Evolutionary conservation across 2,888 invertebrate genomes (phyloP), one percentile per base, ranked within the genome.

Genomic region (Brenthis daphne): DNA sequence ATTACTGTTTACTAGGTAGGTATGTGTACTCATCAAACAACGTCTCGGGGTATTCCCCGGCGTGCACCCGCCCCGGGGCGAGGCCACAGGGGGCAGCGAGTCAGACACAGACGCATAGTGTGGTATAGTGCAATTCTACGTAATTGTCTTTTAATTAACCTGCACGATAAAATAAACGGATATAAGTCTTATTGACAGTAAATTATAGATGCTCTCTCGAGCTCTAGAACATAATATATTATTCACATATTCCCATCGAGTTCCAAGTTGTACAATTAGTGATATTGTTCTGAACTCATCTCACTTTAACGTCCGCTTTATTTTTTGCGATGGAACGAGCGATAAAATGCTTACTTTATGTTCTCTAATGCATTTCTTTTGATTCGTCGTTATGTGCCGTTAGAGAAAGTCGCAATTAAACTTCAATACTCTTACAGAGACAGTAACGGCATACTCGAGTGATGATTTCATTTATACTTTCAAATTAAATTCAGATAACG

Each of bases 321-420:
- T 53, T 60, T 67, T 50, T 33, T 50, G 29, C 16, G 48, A 48
- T 50, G 67, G 60, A 20, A 60, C 20, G 48, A 67, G 37, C 60
- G 60, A 67, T 67, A 50, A 48, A 67, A 61, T 48, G 60, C 60
- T 61, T 61, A 24, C 61, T 48, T 60, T 20, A 53, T 54, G 67
- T 56, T 67, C 60, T 67, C 67, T 61, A 67, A 67, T 61, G 67
- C 60, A 67, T 61, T 66, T 60, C 66, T 60, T 60, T 48, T 29
- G 60, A 53, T 29, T 53, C 43, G 57, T 53, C 61, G 56, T 48
- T 47, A 63, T 43, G 53, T 57, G 20, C 61, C 55, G 37, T 56
- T 67, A 61, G 51, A 53, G 54, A 57, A 50, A 48, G 56, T 24
- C 24, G 54, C 55, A 50, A 67, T 67, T 61, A 61, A 55, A 57